Percentiles rank a stretch among this genome's conserved stretches.
Conservation (phyloP, 2,797 vertebrate species). For the Galago senegalensis region DNA sequence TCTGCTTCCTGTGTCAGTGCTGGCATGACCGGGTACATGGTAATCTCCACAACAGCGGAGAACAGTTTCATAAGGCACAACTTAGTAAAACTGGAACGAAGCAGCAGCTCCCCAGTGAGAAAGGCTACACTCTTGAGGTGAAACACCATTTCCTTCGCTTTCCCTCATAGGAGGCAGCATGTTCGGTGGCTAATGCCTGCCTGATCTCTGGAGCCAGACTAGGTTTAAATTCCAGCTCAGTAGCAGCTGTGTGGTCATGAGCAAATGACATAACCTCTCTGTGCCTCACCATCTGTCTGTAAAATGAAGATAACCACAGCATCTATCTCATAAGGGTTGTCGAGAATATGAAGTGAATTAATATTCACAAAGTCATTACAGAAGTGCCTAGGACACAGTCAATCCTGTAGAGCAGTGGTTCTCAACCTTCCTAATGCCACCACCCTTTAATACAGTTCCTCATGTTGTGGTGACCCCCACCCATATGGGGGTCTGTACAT, state of each 20-base stretch:
- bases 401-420: background rate
- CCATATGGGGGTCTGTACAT: too few relatives aligned
- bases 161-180: background rate
- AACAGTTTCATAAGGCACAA: background rate
- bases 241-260: background rate
- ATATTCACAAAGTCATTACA: conserved; percentile 6
- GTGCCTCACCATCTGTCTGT: background rate
- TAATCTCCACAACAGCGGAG: background rate
- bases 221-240: background rate
- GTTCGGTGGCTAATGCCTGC: background rate
- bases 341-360: background rate
- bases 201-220: background rate
- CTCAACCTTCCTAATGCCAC: too few relatives aligned
- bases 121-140: conserved; percentile 39
- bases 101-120: background rate
- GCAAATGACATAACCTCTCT: background rate
- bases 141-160: conserved; percentile 16
- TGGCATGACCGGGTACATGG: background rate
- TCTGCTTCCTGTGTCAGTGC: background rate
- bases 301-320: background rate
- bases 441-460: too few relatives aligned
- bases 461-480: too few relatives aligned
- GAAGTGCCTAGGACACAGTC: background rate
- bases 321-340: background rate
- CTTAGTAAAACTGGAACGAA: background rate